Evolutionary conservation across 2,113 vertebrate species (phyloP).

Genomic region (Camelus dromedarius): DNA sequence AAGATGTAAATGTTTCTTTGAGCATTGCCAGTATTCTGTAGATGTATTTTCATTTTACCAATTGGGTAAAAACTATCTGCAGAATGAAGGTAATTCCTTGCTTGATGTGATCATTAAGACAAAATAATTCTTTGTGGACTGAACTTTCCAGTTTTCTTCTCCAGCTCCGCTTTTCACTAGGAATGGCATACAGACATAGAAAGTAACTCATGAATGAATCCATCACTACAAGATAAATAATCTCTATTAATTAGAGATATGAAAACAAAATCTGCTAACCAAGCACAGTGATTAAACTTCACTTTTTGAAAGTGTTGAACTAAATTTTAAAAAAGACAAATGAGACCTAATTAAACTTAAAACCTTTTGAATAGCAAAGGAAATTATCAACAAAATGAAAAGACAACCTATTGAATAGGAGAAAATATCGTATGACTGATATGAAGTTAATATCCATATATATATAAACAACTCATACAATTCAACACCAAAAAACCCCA

Average conservation of each 20-base stretch:
- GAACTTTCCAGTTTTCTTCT: neutral
- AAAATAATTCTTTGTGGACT: neutral
- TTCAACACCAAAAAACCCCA: neutral
- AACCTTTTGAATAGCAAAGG: neutral
- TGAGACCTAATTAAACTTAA: neutral
- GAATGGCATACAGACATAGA: neutral
- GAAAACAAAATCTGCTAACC: neutral
- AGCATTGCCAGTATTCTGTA: neutral
- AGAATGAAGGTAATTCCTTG: neutral
- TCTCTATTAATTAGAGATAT: neutral
- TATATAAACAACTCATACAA: neutral
- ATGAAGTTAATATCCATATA: neutral
- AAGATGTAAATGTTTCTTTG: slow-evolving; percentile 59
- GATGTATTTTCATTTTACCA: neutral
- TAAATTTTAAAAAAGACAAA: neutral
- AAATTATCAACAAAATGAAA: neutral
- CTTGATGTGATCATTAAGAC: neutral
- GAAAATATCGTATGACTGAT: neutral
- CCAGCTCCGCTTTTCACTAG: neutral
- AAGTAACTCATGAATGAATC: neutral
- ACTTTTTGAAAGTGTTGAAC: neutral
- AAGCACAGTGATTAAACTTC: neutral
- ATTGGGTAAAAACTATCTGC: neutral
- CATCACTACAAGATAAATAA: neutral
- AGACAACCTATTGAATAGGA: neutral